phyloP scores from a whole-genome alignment of 2,797 vertebrate species.

The Halcyon leucocephala region DNA sequence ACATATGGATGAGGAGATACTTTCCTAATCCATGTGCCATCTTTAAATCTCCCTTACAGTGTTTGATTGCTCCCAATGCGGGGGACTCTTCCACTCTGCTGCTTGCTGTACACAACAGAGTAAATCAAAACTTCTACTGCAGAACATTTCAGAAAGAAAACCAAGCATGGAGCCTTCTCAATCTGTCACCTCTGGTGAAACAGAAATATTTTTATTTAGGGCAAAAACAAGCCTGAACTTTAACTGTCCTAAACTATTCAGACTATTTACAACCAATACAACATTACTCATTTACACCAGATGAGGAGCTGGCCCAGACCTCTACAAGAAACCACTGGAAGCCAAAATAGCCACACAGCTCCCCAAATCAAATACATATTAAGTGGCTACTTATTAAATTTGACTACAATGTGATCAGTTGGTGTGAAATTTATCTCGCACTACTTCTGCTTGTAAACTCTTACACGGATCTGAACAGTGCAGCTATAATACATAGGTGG shows the following conservation, averaged over 20 bases:
- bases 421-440: background rate
- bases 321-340: background rate
- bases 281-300: background rate
- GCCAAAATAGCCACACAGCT: background rate
- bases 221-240: background rate
- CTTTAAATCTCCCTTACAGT: background rate
- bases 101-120: background rate
- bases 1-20: background rate
- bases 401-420: background rate
- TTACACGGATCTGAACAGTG: rapidly evolving
- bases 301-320: background rate
- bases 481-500: background rate
- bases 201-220: background rate
- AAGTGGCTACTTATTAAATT: background rate
- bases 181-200: background rate
- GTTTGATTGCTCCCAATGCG: background rate
- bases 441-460: background rate
- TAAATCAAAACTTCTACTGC: background rate
- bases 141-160: background rate
- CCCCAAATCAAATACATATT: background rate
- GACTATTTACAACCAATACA: background rate
- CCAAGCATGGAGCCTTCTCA: background rate
- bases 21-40: background rate
- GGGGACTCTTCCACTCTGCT: background rate
- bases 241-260: background rate